Evolutionary conservation across 2,888 invertebrate genomes (phyloP), one percentile per base, ranked within the genome.

Genomic region (Phyllotreta cruciferae): DNA sequence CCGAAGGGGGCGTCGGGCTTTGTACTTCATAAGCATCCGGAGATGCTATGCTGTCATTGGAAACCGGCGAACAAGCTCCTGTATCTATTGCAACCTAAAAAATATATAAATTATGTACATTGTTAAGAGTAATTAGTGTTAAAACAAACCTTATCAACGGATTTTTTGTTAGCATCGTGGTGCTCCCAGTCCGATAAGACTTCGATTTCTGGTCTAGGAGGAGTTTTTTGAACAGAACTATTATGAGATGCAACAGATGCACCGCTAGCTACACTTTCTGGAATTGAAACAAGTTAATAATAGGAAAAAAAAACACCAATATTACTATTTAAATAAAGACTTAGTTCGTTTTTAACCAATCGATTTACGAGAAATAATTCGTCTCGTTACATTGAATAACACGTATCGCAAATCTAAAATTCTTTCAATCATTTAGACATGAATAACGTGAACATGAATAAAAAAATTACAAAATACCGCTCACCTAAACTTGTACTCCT

Each of bases 401-500:
- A 24, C 4, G 24, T 24, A 24, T 24, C 24, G 24, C 24, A 24
- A 24, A 24, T 24, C 24, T 24, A 24, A 24, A 24, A 24, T 24
- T 24, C 24, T 24, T 24, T 24, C 24, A 24, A 24, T 1, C 24
- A 24, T 24, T 24, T 24, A 3, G 2, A 24, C 1, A 24, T 24
- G 24, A 24, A 24, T 24, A 24, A 24, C 24, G 24, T 24, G 24
- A 24, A 24, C 9, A 45, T 44, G 4, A n/a, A n/a, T n/a, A n/a
- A n/a, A n/a, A n/a, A n/a, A n/a, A n/a, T 6, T 13, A 11, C 10
- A 24, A 49, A 24, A 86, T 86, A 38, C 86, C 85, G 57, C 70
- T 73, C 9, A 71, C 74, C 89, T 67, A 90, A 82, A 74, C 90
- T 90, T 0, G 89, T 86, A 62, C 89, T 88, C 56, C 88, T 85